A percentile compares a stretch with the other conserved stretches of the same genome.
Conservation (phyloP, 1,140 invertebrate genomes). For the Chlorops oryzae region DNA sequence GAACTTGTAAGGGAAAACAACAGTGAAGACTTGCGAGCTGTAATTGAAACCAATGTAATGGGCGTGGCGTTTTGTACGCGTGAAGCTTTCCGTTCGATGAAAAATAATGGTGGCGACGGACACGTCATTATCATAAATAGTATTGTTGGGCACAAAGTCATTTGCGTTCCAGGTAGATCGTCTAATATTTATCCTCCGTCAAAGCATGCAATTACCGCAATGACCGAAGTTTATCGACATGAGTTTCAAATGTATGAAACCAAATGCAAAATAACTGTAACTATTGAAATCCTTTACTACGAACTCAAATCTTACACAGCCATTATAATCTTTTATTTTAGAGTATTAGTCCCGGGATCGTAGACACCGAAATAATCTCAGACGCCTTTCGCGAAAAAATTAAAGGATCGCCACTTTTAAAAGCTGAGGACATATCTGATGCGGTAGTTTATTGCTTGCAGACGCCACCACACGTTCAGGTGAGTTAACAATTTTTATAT, state of each 20-base stretch:
- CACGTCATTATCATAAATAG: constrained; percentile 70
- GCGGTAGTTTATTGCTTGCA: constrained; percentile 54
- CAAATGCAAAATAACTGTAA: constrained; percentile 65
- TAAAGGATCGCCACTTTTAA: constrained; percentile 31
- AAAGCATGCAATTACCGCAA: constrained; percentile 64
- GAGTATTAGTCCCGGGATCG: constrained; percentile 57
- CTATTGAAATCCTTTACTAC: no score
- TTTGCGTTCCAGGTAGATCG: constrained; percentile 13
- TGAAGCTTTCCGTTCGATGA: constrained; percentile 61
- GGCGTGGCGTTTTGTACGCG: constrained; percentile 58
- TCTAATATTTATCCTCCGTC: constrained; percentile 52
- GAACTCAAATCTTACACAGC: no score
- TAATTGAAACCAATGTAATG: constrained; percentile 61
- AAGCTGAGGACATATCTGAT: constrained; percentile 51
- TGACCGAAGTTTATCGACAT: constrained; percentile 58
- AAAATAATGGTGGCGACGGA: constrained; percentile 55
- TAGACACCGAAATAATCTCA: constrained; percentile 54
- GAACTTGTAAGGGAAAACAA: constrained; percentile 18
- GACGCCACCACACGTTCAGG: constrained; percentile 55
- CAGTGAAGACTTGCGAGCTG: constrained; percentile 18
- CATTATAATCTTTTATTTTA: no score
- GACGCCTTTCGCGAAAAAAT: no score
- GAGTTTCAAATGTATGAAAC: constrained; percentile 56
- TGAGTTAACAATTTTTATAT: no score
- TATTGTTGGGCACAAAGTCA: constrained; percentile 51